Evolutionary conservation across 2,113 vertebrate genomes (phyloP).

Genomic region (Amazona guildingii): DNA sequence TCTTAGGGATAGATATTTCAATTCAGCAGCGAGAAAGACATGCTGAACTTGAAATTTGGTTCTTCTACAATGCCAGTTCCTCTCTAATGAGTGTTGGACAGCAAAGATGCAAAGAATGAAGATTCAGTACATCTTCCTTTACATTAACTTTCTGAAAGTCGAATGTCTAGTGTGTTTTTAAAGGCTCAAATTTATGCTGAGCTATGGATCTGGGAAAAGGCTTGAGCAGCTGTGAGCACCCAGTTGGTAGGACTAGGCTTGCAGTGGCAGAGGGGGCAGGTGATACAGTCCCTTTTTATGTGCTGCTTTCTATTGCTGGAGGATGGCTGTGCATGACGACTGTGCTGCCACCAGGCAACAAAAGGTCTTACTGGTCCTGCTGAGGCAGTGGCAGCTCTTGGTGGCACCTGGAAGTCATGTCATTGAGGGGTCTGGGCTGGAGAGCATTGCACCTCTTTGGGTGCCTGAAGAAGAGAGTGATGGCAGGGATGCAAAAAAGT

Average conservation of each 20-base stretch:
- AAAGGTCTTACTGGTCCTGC: background rate
- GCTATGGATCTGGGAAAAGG: background rate
- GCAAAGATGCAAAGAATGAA: background rate
- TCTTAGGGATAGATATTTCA: background rate
- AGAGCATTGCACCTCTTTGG: background rate
- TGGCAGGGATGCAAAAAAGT: background rate
- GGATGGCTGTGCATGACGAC: background rate
- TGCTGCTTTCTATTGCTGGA: background rate
- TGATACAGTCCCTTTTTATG: background rate
- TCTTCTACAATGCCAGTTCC: background rate
- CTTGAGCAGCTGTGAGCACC: background rate
- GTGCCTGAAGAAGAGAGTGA: background rate
- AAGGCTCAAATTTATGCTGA: background rate
- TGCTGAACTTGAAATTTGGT: background rate
- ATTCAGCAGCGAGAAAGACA: background rate
- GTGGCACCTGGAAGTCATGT: background rate
- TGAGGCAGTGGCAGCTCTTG: background rate
- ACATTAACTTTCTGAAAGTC: background rate
- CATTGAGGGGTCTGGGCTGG: accelerated
- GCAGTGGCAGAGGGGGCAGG: background rate
- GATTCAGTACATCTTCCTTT: background rate
- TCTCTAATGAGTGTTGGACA: background rate
- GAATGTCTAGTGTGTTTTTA: background rate
- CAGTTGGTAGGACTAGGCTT: background rate
- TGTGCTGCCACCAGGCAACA: background rate